Evolutionary conservation across 2,113 vertebrate genomes (phyloP).

Genomic region (Talpa occidentalis): DNA sequence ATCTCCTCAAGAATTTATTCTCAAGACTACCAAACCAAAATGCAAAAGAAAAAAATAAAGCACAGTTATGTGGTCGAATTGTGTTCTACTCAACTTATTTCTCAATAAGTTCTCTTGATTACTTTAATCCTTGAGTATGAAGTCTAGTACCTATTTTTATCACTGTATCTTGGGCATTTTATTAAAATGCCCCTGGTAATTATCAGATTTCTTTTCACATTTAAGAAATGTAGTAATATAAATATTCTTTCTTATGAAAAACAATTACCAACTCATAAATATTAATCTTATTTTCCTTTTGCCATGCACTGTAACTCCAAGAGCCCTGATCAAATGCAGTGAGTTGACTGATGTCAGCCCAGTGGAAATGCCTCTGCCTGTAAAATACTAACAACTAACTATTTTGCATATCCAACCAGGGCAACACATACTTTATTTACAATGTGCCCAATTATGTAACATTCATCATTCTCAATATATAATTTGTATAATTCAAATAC

Average conservation of each 20-base stretch:
- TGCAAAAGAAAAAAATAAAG: neutral
- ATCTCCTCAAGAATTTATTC: neutral
- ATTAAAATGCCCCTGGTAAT: constrained; percentile 53
- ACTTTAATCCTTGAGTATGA: neutral
- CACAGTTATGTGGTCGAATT: constrained; percentile 26
- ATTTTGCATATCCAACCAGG: constrained; percentile 43
- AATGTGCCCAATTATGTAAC: neutral
- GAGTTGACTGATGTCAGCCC: constrained; percentile 24
- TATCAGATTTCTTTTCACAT: constrained; percentile 20
- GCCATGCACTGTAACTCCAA: neutral
- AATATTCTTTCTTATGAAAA: constrained; percentile 50
- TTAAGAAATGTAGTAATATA: constrained; percentile 31
- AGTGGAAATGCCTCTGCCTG: constrained; percentile 34
- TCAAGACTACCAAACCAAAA: neutral
- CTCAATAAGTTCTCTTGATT: constrained; percentile 38
- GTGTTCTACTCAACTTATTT: neutral
- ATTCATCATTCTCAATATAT: constrained; percentile 5
- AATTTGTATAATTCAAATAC: constrained; percentile 13
- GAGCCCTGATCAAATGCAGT: constrained; percentile 60
- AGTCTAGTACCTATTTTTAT: constrained; percentile 17
- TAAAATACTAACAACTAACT: constrained; percentile 41
- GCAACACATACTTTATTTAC: constrained; percentile 60
- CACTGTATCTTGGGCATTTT: constrained; percentile 21
- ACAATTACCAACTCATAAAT: constrained; percentile 70
- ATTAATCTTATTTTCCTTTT: constrained; percentile 68